Conservation (phyloP, 2,113 vertebrate species). For the Burhinus oedicnemus region DNA sequence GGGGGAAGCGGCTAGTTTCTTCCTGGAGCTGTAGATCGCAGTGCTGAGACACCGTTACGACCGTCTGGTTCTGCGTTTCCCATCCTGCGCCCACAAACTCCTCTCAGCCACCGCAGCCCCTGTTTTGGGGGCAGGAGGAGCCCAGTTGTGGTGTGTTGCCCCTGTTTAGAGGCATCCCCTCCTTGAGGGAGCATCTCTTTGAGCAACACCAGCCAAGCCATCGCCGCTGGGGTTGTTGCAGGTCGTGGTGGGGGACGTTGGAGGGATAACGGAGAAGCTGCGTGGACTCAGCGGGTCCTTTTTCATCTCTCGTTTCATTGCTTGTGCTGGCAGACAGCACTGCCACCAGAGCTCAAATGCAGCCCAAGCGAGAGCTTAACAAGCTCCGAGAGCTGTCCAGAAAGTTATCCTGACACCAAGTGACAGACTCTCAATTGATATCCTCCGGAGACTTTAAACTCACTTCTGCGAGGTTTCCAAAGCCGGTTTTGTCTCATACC, state of each 20-base stretch:
- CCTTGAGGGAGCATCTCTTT: accelerated
- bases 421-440: slow-evolving; percentile 73
- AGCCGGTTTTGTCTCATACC: slow-evolving; percentile 66
- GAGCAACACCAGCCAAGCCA: accelerated
- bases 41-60: neutral
- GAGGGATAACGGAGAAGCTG: neutral
- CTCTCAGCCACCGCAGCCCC: neutral
- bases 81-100: accelerated
- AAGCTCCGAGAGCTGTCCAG: slow-evolving; percentile 65
- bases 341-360: slow-evolving; percentile 44
- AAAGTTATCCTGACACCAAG: slow-evolving; percentile 73
- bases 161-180: neutral
- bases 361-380: slow-evolving; percentile 55
- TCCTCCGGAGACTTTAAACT: slow-evolving; percentile 66
- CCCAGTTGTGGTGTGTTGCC: accelerated
- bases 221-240: accelerated
- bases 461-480: slow-evolving; percentile 62
- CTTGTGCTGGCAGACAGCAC: neutral
- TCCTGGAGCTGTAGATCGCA: neutral
- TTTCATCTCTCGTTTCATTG: neutral
- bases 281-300: neutral
- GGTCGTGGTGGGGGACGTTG: accelerated
- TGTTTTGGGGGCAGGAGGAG: neutral
- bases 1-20: neutral
- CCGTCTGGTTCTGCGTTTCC: neutral